A percentile compares a stretch with the other conserved stretches of the same genome.
Conservation (phyloP, 1,140 invertebrate genomes). For the Plodia interpunctella region DNA sequence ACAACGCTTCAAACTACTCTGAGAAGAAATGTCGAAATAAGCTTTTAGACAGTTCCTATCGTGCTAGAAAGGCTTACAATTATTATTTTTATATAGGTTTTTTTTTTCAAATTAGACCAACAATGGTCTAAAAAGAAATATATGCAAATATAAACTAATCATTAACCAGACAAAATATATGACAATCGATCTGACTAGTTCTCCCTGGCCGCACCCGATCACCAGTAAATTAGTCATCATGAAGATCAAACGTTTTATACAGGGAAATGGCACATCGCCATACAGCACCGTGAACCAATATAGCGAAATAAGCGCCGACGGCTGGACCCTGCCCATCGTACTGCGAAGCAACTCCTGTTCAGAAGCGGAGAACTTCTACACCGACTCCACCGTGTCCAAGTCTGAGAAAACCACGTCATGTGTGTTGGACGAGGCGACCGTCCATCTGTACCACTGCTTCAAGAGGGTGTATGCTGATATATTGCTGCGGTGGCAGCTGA, state of each 20-base stretch:
- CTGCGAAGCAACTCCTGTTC: conserved; percentile 94
- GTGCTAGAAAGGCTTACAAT: too few species aligned
- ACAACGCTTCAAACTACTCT: too few species aligned
- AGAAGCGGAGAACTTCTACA: conserved; percentile 83
- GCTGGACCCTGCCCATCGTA: conserved; percentile 82
- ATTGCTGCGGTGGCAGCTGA: conserved; percentile 87
- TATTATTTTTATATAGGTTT: too few species aligned
- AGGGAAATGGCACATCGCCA: conserved; percentile 86
- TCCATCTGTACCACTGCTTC: conserved; percentile 88
- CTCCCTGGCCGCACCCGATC: too few species aligned
- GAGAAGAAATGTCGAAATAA: too few species aligned
- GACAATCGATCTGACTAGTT: too few species aligned
- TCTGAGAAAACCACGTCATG: conserved; percentile 53
- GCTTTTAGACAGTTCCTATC: too few species aligned
- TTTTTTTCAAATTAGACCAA: too few species aligned
- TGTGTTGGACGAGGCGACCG: conserved; percentile 59
- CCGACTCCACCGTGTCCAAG: conserved; percentile 50
- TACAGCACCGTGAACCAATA: conserved; percentile 94
- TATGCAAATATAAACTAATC: too few species aligned
- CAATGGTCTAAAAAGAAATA: too few species aligned
- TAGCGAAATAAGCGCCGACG: conserved; percentile 85
- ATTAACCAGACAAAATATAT: too few species aligned
- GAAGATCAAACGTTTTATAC: not conserved
- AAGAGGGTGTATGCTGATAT: conserved; percentile 94
- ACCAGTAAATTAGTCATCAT: too few species aligned